Evolutionary conservation across 2,888 invertebrate species (phyloP).

Genomic region (Dasypogon diadema): DNA sequence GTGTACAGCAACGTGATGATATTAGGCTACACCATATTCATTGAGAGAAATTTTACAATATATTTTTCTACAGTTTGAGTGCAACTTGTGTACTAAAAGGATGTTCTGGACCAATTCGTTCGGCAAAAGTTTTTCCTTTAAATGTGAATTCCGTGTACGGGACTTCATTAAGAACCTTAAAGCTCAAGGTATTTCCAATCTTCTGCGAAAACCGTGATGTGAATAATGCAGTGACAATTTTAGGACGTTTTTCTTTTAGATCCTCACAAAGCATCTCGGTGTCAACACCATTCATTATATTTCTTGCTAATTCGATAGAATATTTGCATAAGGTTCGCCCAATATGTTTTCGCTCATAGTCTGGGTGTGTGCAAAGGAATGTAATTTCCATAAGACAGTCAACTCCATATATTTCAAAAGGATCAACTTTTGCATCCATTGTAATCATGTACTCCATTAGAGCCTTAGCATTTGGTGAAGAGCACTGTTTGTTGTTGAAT

Average conservation of each 20-base stretch:
- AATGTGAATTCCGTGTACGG: slow-evolving; percentile 71
- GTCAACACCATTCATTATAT: slow-evolving; percentile 69
- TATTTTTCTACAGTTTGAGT: not conserved
- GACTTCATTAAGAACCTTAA: slow-evolving; percentile 70
- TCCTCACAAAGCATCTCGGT: slow-evolving; percentile 63
- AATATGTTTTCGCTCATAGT: slow-evolving; percentile 71
- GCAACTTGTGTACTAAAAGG: slow-evolving; percentile 57
- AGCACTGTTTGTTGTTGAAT: slow-evolving; percentile 69
- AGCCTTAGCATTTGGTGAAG: slow-evolving; percentile 71
- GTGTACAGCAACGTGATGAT: too few species aligned
- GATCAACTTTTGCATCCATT: slow-evolving; percentile 73
- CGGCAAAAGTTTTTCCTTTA: slow-evolving; percentile 73
- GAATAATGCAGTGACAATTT: slow-evolving; percentile 72
- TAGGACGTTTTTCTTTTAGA: slow-evolving; percentile 60
- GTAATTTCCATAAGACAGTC: slow-evolving; percentile 77
- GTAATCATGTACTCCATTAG: slow-evolving; percentile 77
- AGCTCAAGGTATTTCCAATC: slow-evolving; percentile 71
- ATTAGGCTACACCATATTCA: too few species aligned
- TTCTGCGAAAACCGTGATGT: slow-evolving; percentile 73
- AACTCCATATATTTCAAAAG: slow-evolving; percentile 74
- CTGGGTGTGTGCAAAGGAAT: slow-evolving; percentile 74
- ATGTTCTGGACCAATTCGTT: slow-evolving; percentile 69
- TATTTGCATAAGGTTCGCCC: slow-evolving; percentile 70
- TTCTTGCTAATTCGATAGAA: slow-evolving; percentile 71
- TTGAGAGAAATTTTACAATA: too few species aligned